A percentile compares a stretch with the other conserved stretches of the same genome.
These are phyloP conservation scores for Yponomeuta sedellus DNA, from an alignment of 2,888 invertebrate species.

Conservation along the genomic window DNA sequence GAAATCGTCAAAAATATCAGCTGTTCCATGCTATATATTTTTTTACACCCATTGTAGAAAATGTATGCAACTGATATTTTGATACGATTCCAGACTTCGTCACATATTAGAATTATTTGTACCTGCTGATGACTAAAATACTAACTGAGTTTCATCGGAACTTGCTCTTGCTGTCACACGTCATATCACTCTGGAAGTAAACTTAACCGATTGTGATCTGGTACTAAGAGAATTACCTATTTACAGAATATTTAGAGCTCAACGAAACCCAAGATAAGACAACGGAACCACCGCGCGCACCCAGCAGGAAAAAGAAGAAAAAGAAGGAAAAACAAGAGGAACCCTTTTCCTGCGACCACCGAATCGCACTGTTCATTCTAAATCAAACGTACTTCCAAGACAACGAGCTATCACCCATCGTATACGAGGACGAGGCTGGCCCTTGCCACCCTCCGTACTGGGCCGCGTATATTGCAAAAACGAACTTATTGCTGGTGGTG, in stretches of 20 bases:
- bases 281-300: constrained; percentile 33
- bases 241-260: neutral
- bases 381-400: constrained; percentile 75
- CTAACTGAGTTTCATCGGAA: too few species aligned
- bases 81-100: too few species aligned
- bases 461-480: constrained; percentile 83
- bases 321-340: constrained; percentile 32
- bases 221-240: neutral
- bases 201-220: neutral
- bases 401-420: constrained; percentile 44
- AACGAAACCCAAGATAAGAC: constrained; percentile 29
- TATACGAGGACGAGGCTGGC: constrained; percentile 42
- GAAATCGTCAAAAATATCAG: too few species aligned
- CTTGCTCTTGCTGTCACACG: neutral
- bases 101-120: too few species aligned
- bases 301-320: constrained; percentile 33
- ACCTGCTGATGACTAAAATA: too few species aligned
- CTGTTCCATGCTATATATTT: too few species aligned
- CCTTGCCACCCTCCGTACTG: constrained; percentile 74
- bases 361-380: constrained; percentile 81
- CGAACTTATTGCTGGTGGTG: constrained; percentile 86
- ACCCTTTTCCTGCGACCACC: constrained; percentile 83
- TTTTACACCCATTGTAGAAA: too few species aligned
- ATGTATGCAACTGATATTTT: too few species aligned
- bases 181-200: neutral